phyloP scores from a whole-genome alignment of 1,140 invertebrate genomes.

The Homalodisca vitripennis region DNA sequence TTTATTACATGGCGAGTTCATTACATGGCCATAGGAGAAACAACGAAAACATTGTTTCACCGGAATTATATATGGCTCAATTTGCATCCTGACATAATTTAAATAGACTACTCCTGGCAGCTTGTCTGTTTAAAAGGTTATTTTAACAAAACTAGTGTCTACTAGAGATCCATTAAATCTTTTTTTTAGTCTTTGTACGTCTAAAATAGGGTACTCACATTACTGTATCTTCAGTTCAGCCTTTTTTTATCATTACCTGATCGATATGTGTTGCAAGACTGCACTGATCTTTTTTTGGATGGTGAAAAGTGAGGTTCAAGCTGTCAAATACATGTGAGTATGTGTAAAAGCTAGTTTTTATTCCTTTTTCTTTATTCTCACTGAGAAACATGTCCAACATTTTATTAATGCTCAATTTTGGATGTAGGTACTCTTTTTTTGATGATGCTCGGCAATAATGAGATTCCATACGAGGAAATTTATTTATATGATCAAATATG shows the following conservation, averaged over 20 bases:
- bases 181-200: too few species aligned
- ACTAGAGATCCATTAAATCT: too few species aligned
- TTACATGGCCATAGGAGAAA: too few species aligned
- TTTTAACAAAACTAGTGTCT: too few species aligned
- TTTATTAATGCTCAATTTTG: slow-evolving; percentile 20
- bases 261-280: slow-evolving; percentile 23
- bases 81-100: too few species aligned
- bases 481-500: slow-evolving; percentile 14
- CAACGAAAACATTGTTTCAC: too few species aligned
- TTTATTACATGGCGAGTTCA: too few species aligned
- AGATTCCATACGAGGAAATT: slow-evolving; percentile 20
- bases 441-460: slow-evolving; percentile 25
- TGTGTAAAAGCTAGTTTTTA: slow-evolving; percentile 11
- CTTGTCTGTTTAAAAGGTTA: too few species aligned
- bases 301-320: slow-evolving; percentile 21
- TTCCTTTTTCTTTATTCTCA: slow-evolving; percentile 4
- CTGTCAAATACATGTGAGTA: slow-evolving; percentile 12
- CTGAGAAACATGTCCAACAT: slow-evolving; percentile 15
- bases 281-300: too few species aligned
- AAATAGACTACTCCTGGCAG: not conserved
- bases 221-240: slow-evolving; percentile 8
- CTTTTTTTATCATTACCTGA: not conserved
- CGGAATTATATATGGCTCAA: too few species aligned
- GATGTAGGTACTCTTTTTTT: slow-evolving; percentile 25
- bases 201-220: too few species aligned